Evolutionary conservation across 64 coral and sea anemone species (phyloP).

Genomic region (Actinia tenebrosa): DNA sequence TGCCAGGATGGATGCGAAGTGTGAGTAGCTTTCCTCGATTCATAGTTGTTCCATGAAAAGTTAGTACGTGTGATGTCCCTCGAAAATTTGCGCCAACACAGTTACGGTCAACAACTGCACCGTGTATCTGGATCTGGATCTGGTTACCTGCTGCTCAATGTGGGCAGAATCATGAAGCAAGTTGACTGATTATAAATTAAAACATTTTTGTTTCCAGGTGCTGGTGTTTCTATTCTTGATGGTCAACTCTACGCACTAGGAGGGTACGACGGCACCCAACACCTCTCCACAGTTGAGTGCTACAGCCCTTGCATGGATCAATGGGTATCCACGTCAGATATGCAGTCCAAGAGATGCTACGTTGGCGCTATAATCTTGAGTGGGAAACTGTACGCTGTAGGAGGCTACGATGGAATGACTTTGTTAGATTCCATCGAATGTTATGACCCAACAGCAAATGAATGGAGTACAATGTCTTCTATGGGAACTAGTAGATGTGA

Average conservation of each 20-base stretch:
- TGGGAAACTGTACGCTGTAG: slow-evolving; percentile 79
- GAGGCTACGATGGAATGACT: slow-evolving; percentile 81
- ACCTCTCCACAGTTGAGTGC: slow-evolving; percentile 79
- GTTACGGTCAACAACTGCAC: too few relatives aligned
- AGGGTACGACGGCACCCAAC: slow-evolving; percentile 90
- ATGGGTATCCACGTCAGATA: slow-evolving; percentile 64
- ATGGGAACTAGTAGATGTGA: slow-evolving; percentile 88
- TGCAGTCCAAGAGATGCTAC: slow-evolving; percentile 89
- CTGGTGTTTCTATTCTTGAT: slow-evolving; percentile 76
- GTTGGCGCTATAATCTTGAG: slow-evolving; percentile 73
- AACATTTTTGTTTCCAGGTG: slow-evolving; percentile 33
- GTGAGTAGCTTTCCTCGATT: too few relatives aligned
- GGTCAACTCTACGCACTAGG: slow-evolving; percentile 84
- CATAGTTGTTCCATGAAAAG: too few relatives aligned
- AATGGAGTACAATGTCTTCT: slow-evolving; percentile 74
- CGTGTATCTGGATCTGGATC: too few relatives aligned
- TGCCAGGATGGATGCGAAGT: too few relatives aligned
- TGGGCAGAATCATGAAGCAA: neutral
- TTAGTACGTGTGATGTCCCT: too few relatives aligned
- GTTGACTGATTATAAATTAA: neutral
- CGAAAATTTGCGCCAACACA: too few relatives aligned
- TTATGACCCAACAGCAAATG: slow-evolving; percentile 57
- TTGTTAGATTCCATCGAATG: slow-evolving; percentile 75
- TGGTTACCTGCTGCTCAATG: too few relatives aligned
- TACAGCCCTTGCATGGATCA: slow-evolving; percentile 88